Base-by-base conservation (phyloP, 2,888 invertebrate genomes). In the Drosophila limbata region DNA sequence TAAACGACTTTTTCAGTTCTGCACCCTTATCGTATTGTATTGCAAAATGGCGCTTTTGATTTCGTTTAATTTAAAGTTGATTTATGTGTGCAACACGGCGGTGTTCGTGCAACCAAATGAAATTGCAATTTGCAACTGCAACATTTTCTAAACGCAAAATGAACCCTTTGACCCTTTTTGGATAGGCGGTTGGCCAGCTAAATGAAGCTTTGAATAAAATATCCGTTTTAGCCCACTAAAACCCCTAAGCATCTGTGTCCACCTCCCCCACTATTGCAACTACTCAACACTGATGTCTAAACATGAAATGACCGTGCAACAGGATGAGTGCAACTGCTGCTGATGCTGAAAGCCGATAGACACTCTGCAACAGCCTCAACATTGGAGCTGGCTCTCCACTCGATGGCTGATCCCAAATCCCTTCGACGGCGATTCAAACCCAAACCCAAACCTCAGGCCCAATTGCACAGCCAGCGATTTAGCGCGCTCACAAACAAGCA, bases 21-120 rank as follows among this genome's bases (percentile, higher is more conserved):
- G 70, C 2, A 28, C 5, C 25, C 28, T 8, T 28, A 28, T 28
- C 28, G 28, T 63, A 65, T 69, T 64, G 60, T 25, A 25, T 56
- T 33, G 44, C 44, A 28, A 60, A 60, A 47, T 44, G 57, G 59
- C 57, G 64, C 42, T 66, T 70, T 44, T 67, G 53, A 65, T 69
- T 69, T 44, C 60, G 80, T 84, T 86, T 83, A 73, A 88, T 86
- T 84, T 85, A 83, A 83, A 85, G 66, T 86, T 84, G 88, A 84
- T 85, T 88, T 88, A 88, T 84, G 66, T 71, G 69, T 44, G 44
- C 44, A 6, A 44, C 25, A 44, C n/a, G 8, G 3, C 21, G 8
- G 3, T 44, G 19, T 15, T 13, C 40, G 42, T 37, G 42, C 55
- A 50, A 48, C 59, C 48, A 68, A 68, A 68, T 69, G 66, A 47